Base-by-base conservation (phyloP, 2,113 vertebrate genomes). In the Campylorhamphus procurvoides region DNA sequence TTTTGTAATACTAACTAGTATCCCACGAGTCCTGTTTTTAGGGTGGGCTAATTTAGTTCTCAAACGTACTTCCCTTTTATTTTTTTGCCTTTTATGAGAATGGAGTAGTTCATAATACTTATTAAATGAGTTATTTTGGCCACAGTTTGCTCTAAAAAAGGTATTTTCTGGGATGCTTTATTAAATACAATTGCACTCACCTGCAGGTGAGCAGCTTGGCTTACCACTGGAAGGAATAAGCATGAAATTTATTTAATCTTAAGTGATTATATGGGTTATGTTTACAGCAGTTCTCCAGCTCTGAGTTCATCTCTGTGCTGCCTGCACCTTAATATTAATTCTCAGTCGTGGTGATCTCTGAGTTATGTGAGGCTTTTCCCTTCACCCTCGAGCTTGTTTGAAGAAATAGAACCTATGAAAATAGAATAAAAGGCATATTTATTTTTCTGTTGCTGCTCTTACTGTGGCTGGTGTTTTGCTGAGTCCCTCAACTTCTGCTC, bases 381-480 rank as follows among this genome's bases (percentile, higher is more conserved):
- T 24, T 66, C 14, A 46, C 28, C 40, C 35, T 87, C 37, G 31
- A 23, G 28, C 18, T 88, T 47, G 37, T 46, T 64, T 84, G 50
- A 90, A 55, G 29, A 55, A 78, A 74, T 24, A 5, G 0, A 62
- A 31, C 40, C 27, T 62, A 23, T 27, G 17, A 63, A 55, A 91
- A 68, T 13, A 67, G 28, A 76, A 46, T 53, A 39, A 53, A 80
- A 90, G 0, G 15, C 0, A 0, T 12, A 0, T 33, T 31, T 35
- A 63, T 46, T 47, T 31, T 87, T 37, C 37, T 55, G 7, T 40
- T 89, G 47, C n/a, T 90, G 18, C 4, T 27, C 10, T 49, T 92
- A 7, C 27, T 62, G 3, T 55, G 5, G 74, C 33, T 39, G 60
- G 18, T 67, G 6, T 84, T 87, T 94, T 89, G 16, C 58, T 1